Percentiles rank a stretch among this genome's conserved stretches.
Evolutionary conservation across 2,113 vertebrate species (phyloP).

Genomic region (Salminus brasiliensis): DNA sequence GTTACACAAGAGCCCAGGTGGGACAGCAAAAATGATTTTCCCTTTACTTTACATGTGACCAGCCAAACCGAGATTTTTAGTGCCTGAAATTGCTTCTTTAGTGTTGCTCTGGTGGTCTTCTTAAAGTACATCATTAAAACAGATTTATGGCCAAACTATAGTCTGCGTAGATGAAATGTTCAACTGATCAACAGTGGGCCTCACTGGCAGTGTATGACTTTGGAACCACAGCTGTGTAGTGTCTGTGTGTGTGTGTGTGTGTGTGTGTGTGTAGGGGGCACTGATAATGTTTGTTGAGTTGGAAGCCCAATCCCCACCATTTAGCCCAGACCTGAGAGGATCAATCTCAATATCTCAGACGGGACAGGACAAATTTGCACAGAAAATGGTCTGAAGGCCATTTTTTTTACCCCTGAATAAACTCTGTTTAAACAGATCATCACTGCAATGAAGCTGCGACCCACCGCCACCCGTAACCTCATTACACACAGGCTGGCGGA

Average conservation of each 20-base stretch:
- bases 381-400: slow-evolving; percentile 78
- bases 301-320: slow-evolving; percentile 77
- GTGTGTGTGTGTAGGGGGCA: not conserved
- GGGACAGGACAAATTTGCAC: slow-evolving; percentile 84
- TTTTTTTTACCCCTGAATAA: not conserved
- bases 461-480: not conserved
- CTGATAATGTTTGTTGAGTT: slow-evolving; percentile 75
- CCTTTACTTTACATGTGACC: too few species aligned
- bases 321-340: slow-evolving; percentile 75
- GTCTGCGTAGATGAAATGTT: too few species aligned
- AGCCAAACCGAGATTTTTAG: too few species aligned
- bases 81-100: too few species aligned
- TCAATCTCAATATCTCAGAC: slow-evolving; percentile 75
- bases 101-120: too few species aligned
- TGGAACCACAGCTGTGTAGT: not conserved
- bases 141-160: too few species aligned
- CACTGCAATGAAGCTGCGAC: not conserved
- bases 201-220: not conserved
- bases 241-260: not conserved
- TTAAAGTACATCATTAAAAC: too few species aligned
- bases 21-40: too few species aligned
- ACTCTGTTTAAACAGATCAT: slow-evolving; percentile 25
- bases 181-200: not conserved
- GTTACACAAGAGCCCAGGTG: too few species aligned
- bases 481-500: slow-evolving; percentile 1